Evolutionary conservation across 2,113 vertebrate species (phyloP).

Genomic region (Eptesicus fuscus): DNA sequence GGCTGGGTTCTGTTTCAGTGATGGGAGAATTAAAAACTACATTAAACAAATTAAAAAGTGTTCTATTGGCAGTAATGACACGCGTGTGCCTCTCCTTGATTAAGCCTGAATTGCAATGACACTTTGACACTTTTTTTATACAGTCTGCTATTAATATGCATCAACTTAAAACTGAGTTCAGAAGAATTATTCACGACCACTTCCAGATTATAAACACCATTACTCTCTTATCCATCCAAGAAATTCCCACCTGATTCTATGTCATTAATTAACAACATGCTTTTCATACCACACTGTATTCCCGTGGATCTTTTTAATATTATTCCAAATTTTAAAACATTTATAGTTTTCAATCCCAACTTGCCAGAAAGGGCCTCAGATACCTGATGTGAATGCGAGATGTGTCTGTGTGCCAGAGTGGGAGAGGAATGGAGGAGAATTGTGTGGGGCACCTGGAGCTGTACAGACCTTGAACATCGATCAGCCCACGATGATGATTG

Average conservation of each 20-base stretch:
- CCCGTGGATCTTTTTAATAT: neutral
- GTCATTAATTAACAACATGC: neutral
- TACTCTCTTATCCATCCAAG: neutral
- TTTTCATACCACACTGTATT: neutral
- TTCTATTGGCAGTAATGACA: neutral
- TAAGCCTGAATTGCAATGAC: neutral
- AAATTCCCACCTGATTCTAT: neutral
- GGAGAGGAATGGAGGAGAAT: neutral
- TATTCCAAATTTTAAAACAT: neutral
- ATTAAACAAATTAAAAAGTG: neutral
- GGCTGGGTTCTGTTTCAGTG: conserved; percentile 20
- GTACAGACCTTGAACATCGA: neutral
- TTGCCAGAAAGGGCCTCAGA: neutral
- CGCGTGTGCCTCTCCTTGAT: neutral
- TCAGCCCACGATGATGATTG: neutral
- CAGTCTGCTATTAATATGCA: conserved; percentile 18
- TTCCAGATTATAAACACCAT: neutral
- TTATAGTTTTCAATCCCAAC: neutral
- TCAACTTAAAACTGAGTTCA: neutral
- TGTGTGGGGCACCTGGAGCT: neutral
- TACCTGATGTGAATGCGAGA: neutral
- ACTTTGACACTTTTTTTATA: neutral
- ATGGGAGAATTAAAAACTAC: conserved; percentile 3
- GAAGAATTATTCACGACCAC: neutral
- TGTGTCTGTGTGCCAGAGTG: neutral